Percentiles rank a stretch among this genome's conserved stretches.
phyloP scores from a whole-genome alignment of 2,797 vertebrate genomes.

The Sebastes miniatus region DNA sequence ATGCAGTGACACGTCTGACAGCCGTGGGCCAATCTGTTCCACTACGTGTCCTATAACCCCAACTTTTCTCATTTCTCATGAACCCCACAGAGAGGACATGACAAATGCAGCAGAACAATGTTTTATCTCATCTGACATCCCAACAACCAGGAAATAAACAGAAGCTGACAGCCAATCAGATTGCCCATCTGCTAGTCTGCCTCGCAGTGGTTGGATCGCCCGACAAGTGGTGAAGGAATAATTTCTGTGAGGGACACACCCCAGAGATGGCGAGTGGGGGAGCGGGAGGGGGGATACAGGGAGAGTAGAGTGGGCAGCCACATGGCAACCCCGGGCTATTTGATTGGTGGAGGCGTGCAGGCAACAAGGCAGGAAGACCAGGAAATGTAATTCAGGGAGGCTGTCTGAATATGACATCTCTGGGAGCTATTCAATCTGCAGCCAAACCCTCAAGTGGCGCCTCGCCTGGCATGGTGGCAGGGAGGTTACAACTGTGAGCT shows the following conservation, averaged over 20 bases:
- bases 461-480: conserved; percentile 75
- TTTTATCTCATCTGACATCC: conserved; percentile 72
- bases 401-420: conserved; percentile 79
- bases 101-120: conserved; percentile 64
- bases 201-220: conserved; percentile 54
- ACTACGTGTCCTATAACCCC: conserved; percentile 47
- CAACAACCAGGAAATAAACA: conserved; percentile 77
- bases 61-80: conserved; percentile 64
- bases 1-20: conserved; percentile 32
- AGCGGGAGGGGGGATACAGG: not conserved
- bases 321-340: conserved; percentile 51
- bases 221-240: conserved; percentile 49
- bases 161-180: conserved; percentile 76
- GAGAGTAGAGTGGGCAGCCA: conserved; percentile 36
- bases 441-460: conserved; percentile 77
- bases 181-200: conserved; percentile 71
- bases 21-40: conserved; percentile 38
- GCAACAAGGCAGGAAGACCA: conserved; percentile 76
- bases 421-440: conserved; percentile 78
- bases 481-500: conserved; percentile 77
- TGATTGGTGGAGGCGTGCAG: conserved; percentile 69
- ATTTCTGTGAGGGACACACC: conserved; percentile 62
- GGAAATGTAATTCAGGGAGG: conserved; percentile 78
- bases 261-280: conserved; percentile 33
- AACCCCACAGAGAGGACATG: conserved; percentile 55